A percentile compares a stretch with the other conserved stretches of the same genome.
phyloP scores from a whole-genome alignment of 1,140 invertebrate genomes.

The Anthonomus grandis region DNA sequence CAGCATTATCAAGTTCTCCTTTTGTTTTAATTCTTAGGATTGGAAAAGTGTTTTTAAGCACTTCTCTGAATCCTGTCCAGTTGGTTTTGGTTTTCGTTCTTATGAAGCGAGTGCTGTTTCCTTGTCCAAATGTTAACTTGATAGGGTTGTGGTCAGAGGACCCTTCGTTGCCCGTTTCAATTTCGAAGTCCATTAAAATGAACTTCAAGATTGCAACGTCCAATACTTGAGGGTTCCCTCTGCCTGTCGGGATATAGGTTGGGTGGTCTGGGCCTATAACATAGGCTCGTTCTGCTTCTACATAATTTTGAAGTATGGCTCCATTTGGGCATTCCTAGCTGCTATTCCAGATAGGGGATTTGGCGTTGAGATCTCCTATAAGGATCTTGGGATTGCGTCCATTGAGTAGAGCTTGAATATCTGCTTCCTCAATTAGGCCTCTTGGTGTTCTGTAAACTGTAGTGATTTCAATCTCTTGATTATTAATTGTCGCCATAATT shows the following conservation, averaged over 20 bases:
- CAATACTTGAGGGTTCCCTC: not conserved
- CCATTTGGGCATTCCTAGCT: not conserved
- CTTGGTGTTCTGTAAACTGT: too few relatives aligned
- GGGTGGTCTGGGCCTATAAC: not conserved
- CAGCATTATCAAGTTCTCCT: too few relatives aligned
- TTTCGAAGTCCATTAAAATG: not conserved
- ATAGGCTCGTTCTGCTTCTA: not conserved
- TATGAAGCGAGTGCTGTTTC: not conserved
- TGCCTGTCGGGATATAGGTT: not conserved
- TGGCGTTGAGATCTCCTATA: not conserved
- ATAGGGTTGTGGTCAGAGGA: not conserved
- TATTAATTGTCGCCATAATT: too few relatives aligned
- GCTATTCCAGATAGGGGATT: not conserved
- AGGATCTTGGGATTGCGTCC: not conserved
- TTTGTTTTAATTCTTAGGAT: too few relatives aligned
- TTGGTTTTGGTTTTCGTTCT: not conserved
- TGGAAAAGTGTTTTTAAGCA: too few relatives aligned
- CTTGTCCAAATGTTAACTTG: not conserved
- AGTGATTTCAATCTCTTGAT: too few relatives aligned
- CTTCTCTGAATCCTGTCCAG: too few relatives aligned
- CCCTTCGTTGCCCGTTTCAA: not conserved
- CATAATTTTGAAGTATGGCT: not conserved
- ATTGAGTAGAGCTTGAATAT: too few relatives aligned
- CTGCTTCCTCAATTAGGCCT: too few relatives aligned
- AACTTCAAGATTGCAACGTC: not conserved